Base-by-base conservation (phyloP, 2,797 vertebrate genomes). In the Dallia pectoralis region DNA sequence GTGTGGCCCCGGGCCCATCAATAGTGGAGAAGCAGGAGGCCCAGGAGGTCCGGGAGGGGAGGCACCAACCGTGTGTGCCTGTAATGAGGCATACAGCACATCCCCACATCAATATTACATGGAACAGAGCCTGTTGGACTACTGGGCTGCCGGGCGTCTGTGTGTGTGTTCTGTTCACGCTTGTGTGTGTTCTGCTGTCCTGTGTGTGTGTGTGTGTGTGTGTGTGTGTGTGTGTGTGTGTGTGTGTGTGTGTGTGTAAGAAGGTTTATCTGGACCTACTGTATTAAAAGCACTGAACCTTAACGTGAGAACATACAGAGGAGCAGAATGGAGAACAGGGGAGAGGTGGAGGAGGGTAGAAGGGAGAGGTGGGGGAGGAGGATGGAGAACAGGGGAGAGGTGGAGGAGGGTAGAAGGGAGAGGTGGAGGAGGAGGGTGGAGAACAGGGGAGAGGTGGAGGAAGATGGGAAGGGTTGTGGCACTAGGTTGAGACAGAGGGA, bases 71-170 rank as follows among this genome's bases (percentile, higher is more conserved):
- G 83, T 92, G 91, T 90, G 87, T 88, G 84, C 87, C 87, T 86
- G 87, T 93, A 93, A 93, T 92, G 91, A 93, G 90, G 87, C 86
- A 71, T 83, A 14, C 7, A 91, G 87, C 82, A 87, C 87, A 89
- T 87, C 74, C n/a, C 79, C 83, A 81, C 92, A 93, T 94, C 88
- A 93, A 94, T 93, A 93, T 93, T 93, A 88, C 85, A 94, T 93
- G 88, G 75, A 11, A 9, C 72, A 74, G 72, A 86, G 83, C 87
- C 80, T 77, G 72, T 56, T 81, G 80, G 75, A 56, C 53, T 9
- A 11, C 53, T 81, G 80, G 78, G 74, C 76, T 78, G 70, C 76
- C 74, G 51, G n/a, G 51, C 11, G 78, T 82, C 25, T 2, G 12
- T 53, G 4, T 16, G 6, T 36, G 49, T 49, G 59, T 30, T n/a